phyloP scores from a whole-genome alignment of 2,797 vertebrate species.

The Hylomyscus alleni region DNA sequence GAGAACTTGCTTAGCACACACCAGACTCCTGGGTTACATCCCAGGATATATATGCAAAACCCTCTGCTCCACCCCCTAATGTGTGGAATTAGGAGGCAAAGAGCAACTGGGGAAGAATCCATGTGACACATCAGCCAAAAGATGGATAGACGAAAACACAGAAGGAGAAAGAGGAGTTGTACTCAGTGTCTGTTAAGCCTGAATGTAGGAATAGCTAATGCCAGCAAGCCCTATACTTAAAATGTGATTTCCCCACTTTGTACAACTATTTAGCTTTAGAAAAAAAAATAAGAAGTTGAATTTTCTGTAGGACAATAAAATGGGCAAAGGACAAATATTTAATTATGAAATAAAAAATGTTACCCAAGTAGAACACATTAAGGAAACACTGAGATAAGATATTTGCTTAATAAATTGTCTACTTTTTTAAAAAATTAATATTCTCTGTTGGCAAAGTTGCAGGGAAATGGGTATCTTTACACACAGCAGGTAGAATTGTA shows the following conservation, averaged over 20 bases:
- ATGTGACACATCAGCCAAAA: fast-evolving
- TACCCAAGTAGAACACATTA: neutral
- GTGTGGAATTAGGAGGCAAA: neutral
- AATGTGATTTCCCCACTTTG: neutral
- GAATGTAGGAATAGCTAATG: too few relatives aligned
- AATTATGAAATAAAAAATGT: neutral
- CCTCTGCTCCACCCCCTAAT: too few relatives aligned
- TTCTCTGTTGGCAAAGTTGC: neutral
- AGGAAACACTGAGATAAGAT: neutral
- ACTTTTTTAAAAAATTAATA: neutral
- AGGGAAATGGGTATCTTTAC: neutral
- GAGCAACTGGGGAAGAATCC: neutral
- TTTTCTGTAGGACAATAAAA: neutral
- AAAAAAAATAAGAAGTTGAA: neutral
- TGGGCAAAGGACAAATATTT: constrained; percentile 24
- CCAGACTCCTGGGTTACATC: neutral
- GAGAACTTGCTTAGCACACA: neutral
- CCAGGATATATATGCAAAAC: neutral
- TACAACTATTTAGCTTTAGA: neutral
- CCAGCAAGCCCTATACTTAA: too few relatives aligned
- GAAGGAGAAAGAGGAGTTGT: neutral
- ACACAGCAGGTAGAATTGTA: constrained; percentile 31
- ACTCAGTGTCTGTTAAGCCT: too few relatives aligned
- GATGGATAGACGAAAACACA: fast-evolving
- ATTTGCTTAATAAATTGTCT: neutral